These are phyloP conservation scores for Drosophila barbarae DNA, from an alignment of 2,888 invertebrate species.

Conservation along the genomic window DNA sequence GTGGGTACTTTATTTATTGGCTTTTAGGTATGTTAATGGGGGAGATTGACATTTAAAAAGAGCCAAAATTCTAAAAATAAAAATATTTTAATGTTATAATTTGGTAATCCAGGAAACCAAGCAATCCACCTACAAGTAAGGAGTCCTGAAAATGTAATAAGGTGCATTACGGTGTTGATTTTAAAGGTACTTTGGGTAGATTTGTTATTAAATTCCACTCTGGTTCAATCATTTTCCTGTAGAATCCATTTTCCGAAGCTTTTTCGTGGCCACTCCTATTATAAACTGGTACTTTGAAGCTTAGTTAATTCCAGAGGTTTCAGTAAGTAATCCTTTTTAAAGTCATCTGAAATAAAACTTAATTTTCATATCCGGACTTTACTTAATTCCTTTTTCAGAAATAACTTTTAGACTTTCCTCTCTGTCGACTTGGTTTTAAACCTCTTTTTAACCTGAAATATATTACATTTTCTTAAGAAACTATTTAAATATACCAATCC, in stretches of 20 bases:
- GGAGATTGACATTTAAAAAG: not conserved
- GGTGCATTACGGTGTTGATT: not conserved
- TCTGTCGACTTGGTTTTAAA: not conserved
- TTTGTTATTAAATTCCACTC: not conserved
- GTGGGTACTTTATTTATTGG: constrained; percentile 15
- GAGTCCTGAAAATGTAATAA: not conserved
- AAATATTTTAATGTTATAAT: not conserved
- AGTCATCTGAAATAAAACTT: not conserved
- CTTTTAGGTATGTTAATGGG: constrained; percentile 6
- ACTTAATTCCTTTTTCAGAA: not conserved
- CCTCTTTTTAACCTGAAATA: not conserved
- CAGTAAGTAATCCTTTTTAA: not conserved
- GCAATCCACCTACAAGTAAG: too few species aligned
- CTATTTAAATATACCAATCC: not conserved
- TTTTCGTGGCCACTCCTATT: too few species aligned
- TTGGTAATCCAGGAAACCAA: not conserved
- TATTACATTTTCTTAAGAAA: not conserved
- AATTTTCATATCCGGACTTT: not conserved
- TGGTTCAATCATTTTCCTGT: too few species aligned
- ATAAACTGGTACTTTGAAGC: not conserved
- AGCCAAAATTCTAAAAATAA: not conserved
- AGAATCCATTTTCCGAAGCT: not conserved
- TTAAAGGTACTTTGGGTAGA: not conserved
- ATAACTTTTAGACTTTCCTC: not conserved
- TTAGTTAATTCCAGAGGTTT: not conserved